Base-by-base conservation (phyloP, 2,797 vertebrate species). In the Lepidocolaptes lacrymiger region DNA sequence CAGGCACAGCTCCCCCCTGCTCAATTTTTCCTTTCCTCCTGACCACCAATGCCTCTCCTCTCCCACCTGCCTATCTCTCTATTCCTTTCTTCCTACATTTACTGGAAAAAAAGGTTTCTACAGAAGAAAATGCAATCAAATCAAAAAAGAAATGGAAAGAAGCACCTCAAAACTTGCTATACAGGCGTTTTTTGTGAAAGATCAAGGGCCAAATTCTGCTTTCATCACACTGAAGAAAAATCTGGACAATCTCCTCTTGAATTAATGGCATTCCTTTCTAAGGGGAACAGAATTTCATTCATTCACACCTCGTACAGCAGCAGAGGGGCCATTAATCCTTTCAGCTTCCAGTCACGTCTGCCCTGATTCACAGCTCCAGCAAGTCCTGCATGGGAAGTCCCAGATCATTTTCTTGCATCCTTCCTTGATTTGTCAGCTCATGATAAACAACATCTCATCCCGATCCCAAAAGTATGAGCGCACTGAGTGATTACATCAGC, bases 391-490 rank as follows among this genome's bases (percentile, higher is more conserved):
- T 84, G 95, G 95, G 96, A 96, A 96, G 94, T 49, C 94, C 94
- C 92, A 94, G 85, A 88, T 91, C 73, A 69, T 90, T 92, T 94
- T 91, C 76, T 69, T 0, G 32, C 95, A 96, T 94, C 93, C 92
- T 95, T 97, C 90, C 93, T 91, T 94, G 89, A 66, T 89, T 94
- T 96, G 93, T 94, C 96, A 96, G 94, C 69, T 93, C 95, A 43
- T 88, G 95, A 96, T 91, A 88, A 96, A 94, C 84, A 92, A 85
- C 85, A 86, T 92, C 92, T 92, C 37, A 0, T 86, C 79, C 73
- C 0, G 3, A 75, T 94, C 87, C 95, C 95, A 86, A 81, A n/a
- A 0, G 12, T 51, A 76, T 51, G 13, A 91, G 82, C 69, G 34
- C 87, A 73, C 59, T 85, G 91, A 96, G 95, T 90, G 95, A 89